Percentiles rank a stretch among this genome's conserved stretches.
These are phyloP conservation scores for Cranoglanis bouderius DNA, from an alignment of 2,113 vertebrate species.

Conservation along the genomic window DNA sequence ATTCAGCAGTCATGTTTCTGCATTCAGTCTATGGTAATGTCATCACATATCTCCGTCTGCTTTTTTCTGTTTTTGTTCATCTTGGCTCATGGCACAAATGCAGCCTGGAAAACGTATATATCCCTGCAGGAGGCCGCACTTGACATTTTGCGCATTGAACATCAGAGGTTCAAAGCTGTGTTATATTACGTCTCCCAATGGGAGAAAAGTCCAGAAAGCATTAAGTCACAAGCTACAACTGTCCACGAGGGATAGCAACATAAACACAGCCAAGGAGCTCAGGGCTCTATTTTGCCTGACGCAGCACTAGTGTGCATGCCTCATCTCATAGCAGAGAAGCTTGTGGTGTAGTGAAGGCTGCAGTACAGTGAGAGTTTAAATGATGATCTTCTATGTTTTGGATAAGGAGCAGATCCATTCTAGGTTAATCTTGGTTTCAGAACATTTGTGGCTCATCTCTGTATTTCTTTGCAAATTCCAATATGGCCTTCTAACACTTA, in stretches of 20 bases:
- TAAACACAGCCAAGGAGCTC: conserved; percentile 49
- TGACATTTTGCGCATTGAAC: conserved; percentile 53
- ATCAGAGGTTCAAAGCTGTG: conserved; percentile 18
- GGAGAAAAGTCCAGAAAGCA: conserved; percentile 63
- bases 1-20: conserved; percentile 9
- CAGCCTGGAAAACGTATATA: conserved; percentile 56
- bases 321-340: conserved; percentile 21
- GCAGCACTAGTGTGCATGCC: conserved; percentile 50
- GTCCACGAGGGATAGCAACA: conserved; percentile 54
- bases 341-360: conserved; percentile 38
- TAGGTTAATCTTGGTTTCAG: too few relatives aligned
- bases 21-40: conserved; percentile 30
- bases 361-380: conserved; percentile 20
- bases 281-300: conserved; percentile 62
- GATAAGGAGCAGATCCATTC: too few relatives aligned
- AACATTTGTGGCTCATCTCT: too few relatives aligned
- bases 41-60: conserved; percentile 11
- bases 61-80: conserved; percentile 10
- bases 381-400: background rate
- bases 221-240: conserved; percentile 62
- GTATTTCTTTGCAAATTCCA: too few relatives aligned
- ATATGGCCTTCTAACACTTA: too few relatives aligned
- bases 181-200: conserved; percentile 59
- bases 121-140: conserved; percentile 54
- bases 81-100: background rate